Conservation (phyloP, 2,888 invertebrate species). For the Hydrotaea diabolus region DNA sequence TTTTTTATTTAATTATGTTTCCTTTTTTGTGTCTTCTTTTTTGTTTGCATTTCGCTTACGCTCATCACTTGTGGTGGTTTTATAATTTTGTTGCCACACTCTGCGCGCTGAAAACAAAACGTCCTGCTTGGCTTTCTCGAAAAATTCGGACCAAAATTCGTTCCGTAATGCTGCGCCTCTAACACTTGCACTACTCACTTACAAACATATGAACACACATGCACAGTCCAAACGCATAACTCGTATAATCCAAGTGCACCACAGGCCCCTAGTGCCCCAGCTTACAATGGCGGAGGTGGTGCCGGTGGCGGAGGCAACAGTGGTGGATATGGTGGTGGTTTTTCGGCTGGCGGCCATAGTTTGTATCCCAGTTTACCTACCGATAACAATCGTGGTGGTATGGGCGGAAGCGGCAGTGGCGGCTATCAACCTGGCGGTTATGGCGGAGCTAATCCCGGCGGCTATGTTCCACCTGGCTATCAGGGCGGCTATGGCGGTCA, state of each 20-base stretch:
- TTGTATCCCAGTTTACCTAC: slow-evolving; percentile 77
- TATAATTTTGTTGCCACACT: not conserved
- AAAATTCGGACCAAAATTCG: too few species aligned
- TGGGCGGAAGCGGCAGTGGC: slow-evolving; percentile 48
- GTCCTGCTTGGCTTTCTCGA: not conserved
- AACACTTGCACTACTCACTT: slow-evolving; percentile 25
- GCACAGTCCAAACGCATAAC: slow-evolving; percentile 74
- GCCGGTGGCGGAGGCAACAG: slow-evolving; percentile 72
- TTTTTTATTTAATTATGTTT: slow-evolving; percentile 10
- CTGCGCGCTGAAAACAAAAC: not conserved
- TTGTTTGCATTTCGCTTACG: not conserved
- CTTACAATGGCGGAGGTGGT: slow-evolving; percentile 69
- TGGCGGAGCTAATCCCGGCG: slow-evolving; percentile 50
- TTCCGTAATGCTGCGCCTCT: slow-evolving; percentile 26
- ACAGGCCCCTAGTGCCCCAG: slow-evolving; percentile 51
- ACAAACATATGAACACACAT: not conserved
- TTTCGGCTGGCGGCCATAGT: slow-evolving; percentile 74
- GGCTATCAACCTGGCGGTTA: slow-evolving; percentile 67
- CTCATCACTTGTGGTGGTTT: not conserved
- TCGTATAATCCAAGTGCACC: slow-evolving; percentile 73
- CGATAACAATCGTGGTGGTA: slow-evolving; percentile 67
- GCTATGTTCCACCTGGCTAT: slow-evolving; percentile 73
- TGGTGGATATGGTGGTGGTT: too few species aligned
- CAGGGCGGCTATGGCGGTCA: slow-evolving; percentile 68
- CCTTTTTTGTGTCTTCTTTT: not conserved